These are phyloP conservation scores for Ancistrus triradiatus DNA, from an alignment of 2,113 vertebrate species.

Conservation along the genomic window DNA sequence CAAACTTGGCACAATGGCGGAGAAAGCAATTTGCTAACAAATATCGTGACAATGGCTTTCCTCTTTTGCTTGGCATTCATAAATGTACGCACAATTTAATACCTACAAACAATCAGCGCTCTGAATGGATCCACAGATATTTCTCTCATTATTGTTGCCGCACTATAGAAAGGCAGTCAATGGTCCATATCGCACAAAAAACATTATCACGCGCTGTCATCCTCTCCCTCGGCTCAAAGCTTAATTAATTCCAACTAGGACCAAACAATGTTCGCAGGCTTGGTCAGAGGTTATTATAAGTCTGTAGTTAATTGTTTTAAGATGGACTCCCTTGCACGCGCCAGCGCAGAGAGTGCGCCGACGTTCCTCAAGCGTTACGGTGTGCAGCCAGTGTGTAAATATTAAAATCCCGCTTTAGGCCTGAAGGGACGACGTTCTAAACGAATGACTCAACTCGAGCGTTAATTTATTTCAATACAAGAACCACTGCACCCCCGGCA, in stretches of 20 bases:
- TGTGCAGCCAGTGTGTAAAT: conserved; percentile 17
- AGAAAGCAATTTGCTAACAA: conserved; percentile 72
- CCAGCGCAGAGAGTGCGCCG: conserved; percentile 26
- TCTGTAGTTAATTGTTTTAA: conserved; percentile 55
- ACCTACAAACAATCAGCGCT: conserved; percentile 68
- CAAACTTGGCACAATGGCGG: conserved; percentile 67
- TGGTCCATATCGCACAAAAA: conserved; percentile 71
- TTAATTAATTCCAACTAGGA: conserved; percentile 66
- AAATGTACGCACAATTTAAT: conserved; percentile 73
- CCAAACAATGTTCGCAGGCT: conserved; percentile 63
- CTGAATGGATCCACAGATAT: conserved; percentile 71
- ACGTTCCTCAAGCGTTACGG: background rate
- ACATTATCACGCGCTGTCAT: conserved; percentile 54
- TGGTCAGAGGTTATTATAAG: conserved; percentile 62
- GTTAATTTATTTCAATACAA: background rate
- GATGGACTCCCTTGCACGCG: conserved; percentile 39
- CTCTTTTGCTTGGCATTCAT: conserved; percentile 53
- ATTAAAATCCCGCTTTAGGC: background rate
- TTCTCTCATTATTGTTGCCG: conserved; percentile 68
- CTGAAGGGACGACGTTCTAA: conserved; percentile 7
- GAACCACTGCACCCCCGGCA: background rate
- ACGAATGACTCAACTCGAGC: background rate
- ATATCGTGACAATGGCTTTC: conserved; percentile 72
- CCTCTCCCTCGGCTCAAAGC: conserved; percentile 54
- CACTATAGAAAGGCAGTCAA: conserved; percentile 73